These are phyloP conservation scores for Amphiura filiformis DNA, from an alignment of 35 echinoderm and acorn worm genomes.

Conservation along the genomic window DNA sequence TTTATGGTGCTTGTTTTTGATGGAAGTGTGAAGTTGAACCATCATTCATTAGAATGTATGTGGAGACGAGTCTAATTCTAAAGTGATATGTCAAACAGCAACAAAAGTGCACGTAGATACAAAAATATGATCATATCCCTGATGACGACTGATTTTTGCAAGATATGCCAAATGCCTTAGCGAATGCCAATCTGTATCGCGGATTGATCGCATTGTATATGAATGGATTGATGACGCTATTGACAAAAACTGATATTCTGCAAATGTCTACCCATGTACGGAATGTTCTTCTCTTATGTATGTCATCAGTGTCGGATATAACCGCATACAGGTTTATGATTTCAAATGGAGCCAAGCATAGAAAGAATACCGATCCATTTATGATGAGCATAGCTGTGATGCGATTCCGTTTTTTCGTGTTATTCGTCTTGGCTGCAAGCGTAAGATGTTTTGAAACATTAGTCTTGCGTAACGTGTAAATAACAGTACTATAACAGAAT, in stretches of 20 bases:
- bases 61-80: too few relatives aligned
- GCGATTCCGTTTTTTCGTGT: not conserved
- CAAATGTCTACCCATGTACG: not conserved
- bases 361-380: not conserved
- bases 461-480: not conserved
- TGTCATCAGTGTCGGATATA: not conserved
- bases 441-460: not conserved
- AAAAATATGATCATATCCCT: too few relatives aligned
- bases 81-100: too few relatives aligned
- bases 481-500: not conserved
- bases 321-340: not conserved
- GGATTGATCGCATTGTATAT: constrained; percentile 3
- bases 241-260: not conserved
- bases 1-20: too few relatives aligned
- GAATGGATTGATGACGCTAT: not conserved
- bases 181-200: not conserved
- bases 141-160: too few relatives aligned
- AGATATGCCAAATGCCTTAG: too few relatives aligned
- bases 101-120: too few relatives aligned
- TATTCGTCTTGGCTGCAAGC: not conserved
- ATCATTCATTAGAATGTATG: too few relatives aligned
- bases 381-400: not conserved
- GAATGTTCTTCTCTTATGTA: not conserved
- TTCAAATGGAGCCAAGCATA: not conserved
- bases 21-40: too few relatives aligned